phyloP scores from a whole-genome alignment of 53 echinoderm and acorn worm genomes.

The Arbacia lixula region DNA sequence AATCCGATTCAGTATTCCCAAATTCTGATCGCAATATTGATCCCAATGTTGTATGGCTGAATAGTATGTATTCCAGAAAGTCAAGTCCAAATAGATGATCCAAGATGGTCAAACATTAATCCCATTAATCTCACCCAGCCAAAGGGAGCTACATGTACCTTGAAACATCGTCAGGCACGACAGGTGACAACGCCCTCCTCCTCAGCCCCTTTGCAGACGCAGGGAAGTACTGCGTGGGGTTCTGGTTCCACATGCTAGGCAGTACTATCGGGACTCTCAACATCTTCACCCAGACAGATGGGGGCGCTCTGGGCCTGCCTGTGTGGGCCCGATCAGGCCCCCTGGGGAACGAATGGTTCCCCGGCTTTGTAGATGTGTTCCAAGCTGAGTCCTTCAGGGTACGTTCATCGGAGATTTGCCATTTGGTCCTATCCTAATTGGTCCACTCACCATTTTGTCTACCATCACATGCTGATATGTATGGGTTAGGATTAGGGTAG shows the following conservation, averaged over 20 bases:
- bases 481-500: not conserved
- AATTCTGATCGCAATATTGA: too few relatives aligned
- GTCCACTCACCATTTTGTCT: too few relatives aligned
- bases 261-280: not conserved
- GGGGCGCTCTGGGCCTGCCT: not conserved
- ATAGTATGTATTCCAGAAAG: too few relatives aligned
- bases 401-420: not conserved
- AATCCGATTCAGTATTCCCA: too few relatives aligned
- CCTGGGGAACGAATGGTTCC: constrained; percentile 47
- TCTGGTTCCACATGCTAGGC: constrained; percentile 88
- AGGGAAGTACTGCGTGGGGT: constrained; percentile 61
- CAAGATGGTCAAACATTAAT: too few relatives aligned
- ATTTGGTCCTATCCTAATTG: not conserved
- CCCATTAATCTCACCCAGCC: not conserved
- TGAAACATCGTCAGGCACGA: constrained; percentile 44
- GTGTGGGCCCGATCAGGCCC: constrained; percentile 24
- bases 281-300: not conserved
- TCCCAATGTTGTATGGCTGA: too few relatives aligned
- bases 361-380: constrained; percentile 58
- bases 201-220: constrained; percentile 42
- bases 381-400: constrained; percentile 5
- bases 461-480: too few relatives aligned
- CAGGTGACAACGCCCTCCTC: constrained; percentile 57
- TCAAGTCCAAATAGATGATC: too few relatives aligned
- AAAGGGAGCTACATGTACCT: constrained; percentile 67